These are phyloP conservation scores for Macaria liturata DNA, from an alignment of 2,888 invertebrate genomes.

Conservation along the genomic window DNA sequence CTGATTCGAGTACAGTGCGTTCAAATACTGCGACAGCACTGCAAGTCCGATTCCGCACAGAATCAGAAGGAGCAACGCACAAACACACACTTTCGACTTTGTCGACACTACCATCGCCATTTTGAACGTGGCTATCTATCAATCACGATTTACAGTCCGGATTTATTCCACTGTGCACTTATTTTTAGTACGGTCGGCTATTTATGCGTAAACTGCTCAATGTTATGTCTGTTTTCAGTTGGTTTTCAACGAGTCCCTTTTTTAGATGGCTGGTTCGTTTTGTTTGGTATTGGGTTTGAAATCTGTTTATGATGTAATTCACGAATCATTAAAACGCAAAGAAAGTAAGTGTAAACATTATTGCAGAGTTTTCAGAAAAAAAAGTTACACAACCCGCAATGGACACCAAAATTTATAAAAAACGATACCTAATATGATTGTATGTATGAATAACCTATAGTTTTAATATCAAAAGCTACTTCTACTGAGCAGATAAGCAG, in stretches of 20 bases:
- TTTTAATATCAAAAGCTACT: too few species aligned
- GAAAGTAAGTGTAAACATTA: too few species aligned
- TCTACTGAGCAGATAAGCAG: too few species aligned
- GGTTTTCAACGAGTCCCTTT: conserved; percentile 7
- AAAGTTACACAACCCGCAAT: too few species aligned
- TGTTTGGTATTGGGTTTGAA: neutral
- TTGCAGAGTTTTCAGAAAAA: too few species aligned
- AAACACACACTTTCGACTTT: conserved; percentile 64
- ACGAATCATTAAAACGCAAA: too few species aligned
- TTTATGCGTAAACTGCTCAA: conserved; percentile 21
- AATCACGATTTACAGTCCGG: neutral
- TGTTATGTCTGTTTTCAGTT: conserved; percentile 20
- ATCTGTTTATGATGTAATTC: neutral
- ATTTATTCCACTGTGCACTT: conserved; percentile 15
- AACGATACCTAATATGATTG: too few species aligned
- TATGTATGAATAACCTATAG: too few species aligned
- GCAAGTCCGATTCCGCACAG: conserved; percentile 61
- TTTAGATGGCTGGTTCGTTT: neutral
- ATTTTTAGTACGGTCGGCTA: conserved; percentile 25
- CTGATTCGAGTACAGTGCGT: conserved; percentile 36
- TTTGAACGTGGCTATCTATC: conserved; percentile 33
- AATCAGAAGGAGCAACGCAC: conserved; percentile 55
- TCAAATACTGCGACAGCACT: conserved; percentile 56
- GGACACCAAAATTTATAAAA: too few species aligned
- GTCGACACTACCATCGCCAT: conserved; percentile 75